Conservation (phyloP, 2,113 vertebrate genomes). For the Eulemur rufifrons region DNA sequence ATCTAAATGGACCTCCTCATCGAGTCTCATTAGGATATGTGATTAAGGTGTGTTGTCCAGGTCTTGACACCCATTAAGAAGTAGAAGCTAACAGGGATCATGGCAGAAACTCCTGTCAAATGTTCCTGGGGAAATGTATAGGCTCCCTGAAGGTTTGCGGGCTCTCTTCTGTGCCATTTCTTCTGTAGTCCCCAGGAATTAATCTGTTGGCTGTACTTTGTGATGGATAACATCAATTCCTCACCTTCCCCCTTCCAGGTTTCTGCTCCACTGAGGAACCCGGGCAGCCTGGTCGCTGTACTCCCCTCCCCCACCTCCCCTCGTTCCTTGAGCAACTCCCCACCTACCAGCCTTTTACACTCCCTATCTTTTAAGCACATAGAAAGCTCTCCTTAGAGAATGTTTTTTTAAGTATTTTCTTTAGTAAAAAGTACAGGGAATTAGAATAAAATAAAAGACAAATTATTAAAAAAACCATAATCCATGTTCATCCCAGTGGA, state of each 20-base stretch:
- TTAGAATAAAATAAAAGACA: not conserved
- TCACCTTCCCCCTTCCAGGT: not conserved
- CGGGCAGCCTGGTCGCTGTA: not conserved
- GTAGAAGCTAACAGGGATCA: not conserved
- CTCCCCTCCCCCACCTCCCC: not conserved
- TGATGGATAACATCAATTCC: not conserved
- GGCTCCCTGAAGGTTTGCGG: not conserved
- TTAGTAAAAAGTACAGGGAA: not conserved
- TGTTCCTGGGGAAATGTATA: rapidly evolving
- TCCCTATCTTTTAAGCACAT: not conserved
- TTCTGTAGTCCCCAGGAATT: not conserved
- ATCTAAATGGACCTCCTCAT: not conserved
- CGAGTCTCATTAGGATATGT: not conserved
- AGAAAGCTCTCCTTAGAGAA: not conserved
- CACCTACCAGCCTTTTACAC: no score
- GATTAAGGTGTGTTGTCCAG: not conserved
- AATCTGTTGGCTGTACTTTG: not conserved
- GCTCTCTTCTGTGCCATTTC: not conserved
- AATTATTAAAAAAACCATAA: not conserved
- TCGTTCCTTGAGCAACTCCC: not conserved
- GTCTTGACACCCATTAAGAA: not conserved
- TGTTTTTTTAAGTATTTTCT: not conserved
- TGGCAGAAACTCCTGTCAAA: not conserved
- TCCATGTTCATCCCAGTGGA: not conserved
- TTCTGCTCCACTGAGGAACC: not conserved